Conservation (phyloP, 2,113 vertebrate genomes). For the Cryptomyrus ogoouensis region DNA sequence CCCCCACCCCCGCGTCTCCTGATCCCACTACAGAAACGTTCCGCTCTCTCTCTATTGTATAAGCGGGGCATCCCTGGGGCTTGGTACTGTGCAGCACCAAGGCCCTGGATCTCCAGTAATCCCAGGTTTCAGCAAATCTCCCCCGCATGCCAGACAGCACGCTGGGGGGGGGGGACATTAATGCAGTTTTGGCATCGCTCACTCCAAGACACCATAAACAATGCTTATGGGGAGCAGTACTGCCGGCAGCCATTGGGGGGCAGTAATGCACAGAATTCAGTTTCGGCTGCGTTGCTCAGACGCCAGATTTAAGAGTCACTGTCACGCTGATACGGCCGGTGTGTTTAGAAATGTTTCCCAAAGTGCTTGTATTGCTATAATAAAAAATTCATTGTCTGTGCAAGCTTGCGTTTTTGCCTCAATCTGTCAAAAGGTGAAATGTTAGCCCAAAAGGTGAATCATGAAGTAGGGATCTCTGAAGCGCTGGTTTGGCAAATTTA, state of each 20-base stretch:
- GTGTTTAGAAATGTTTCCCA: background rate
- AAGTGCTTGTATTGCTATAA: background rate
- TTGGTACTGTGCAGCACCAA: background rate
- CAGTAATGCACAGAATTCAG: background rate
- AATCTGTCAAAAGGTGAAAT: background rate
- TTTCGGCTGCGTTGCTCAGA: background rate
- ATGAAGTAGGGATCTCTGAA: background rate
- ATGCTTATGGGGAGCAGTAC: background rate
- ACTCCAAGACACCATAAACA: background rate
- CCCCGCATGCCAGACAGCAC: background rate
- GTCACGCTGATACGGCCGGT: background rate
- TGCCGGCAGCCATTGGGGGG: background rate
- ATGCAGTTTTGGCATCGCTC: background rate
- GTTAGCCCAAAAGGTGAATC: background rate
- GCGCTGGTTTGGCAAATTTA: background rate
- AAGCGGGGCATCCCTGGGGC: background rate
- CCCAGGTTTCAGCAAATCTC: background rate
- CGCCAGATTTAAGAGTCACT: background rate
- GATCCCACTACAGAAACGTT: conserved; percentile 41
- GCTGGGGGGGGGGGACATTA: background rate
- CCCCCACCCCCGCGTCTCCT: conserved; percentile 21
- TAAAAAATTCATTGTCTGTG: background rate
- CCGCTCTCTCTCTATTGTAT: conserved; percentile 26
- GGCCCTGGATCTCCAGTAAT: background rate
- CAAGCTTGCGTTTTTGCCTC: background rate